Base-by-base conservation (phyloP, 2,113 vertebrate genomes). In the Thalassarche chlororhynchos region DNA sequence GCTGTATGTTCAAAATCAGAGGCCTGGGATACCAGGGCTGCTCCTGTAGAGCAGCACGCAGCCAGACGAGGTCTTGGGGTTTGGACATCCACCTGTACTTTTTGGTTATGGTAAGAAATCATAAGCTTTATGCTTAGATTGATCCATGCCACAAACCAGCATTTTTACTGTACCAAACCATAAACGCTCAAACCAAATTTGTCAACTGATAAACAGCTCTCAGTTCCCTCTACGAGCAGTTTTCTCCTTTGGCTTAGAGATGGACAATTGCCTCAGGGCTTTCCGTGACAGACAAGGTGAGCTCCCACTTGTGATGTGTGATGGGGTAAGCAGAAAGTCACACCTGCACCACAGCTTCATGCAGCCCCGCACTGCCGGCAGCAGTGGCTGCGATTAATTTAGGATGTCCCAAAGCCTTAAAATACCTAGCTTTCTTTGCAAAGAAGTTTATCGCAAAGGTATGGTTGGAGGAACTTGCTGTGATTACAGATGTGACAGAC, bases 321-420 rank as follows among this genome's bases (percentile, higher is more conserved):
- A 92, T 55, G 42, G 20, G 24, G 32, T 65, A 90, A 66, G 58
- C 31, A 86, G 78, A 89, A 83, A 79, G 60, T 71, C 71, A 77
- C 31, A 71, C 49, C 25, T 10, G 4, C 23, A 18, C 24, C 55
- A 78, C 55, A 84, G 69, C 32, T 75, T 86, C 87, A 29, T n/a
- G 58, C 9, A 90, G 65, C 42, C 69, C 80, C 4, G 14, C 34
- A 17, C 57, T 68, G 80, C n/a, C 9, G 34, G 36, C 25, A 79
- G 66, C 49, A 54, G 49, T 32, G 78, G 66, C 88, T 87, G 81
- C 58, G 83, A 96, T 95, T 97, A 91, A 97, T 97, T 97, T 94
- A 84, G 71, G 87, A 90, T 80, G 66, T 78, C 44, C 70, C 54
- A 84, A 57, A 84, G 65, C 57, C 69, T 62, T 62, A 57, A 86